Evolutionary conservation across 2,888 invertebrate genomes (phyloP), one percentile per base, ranked within the genome.

Genomic region (Trachelus stipa): DNA sequence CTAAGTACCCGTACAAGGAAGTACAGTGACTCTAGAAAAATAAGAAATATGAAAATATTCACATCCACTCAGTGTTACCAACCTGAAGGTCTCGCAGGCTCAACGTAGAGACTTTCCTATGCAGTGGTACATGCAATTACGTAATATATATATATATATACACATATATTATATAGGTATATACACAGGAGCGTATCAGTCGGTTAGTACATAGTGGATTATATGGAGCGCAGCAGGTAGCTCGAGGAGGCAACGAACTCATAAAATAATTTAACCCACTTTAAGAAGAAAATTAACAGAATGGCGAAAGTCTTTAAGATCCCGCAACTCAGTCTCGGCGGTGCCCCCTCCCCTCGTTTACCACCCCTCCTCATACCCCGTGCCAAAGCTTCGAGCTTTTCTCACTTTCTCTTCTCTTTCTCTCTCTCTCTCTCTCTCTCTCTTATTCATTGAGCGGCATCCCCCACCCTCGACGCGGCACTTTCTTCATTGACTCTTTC

Each of bases 401-500:
- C 74, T 80, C 79, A 79, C 80, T 68, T 78, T 75, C 81, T 79
- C 75, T 79, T 78, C 76, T 80, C 83, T 84, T 83, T 85, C 83
- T 75, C 83, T 34, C 34, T 34, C 34, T 34, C 35, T 79, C 71
- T 75, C 73, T 75, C 69, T 76, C 77, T 75, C 73, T 84, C 88
- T 87, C 87, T 89, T 89, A 91, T 90, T 91, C 91, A 91, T 91
- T 91, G 91, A 91, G 91, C 87, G 88, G 81, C 81, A 82, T 68
- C 83, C 83, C 82, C 81, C 80, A 80, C 34, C 76, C 80, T 81
- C 76, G 80, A 79, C 82, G 82, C 85, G 83, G 85, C 83, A 89
- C 89, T 90, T 91, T 91, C 91, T 91, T 90, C 91, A 91, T 91
- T 91, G 91, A 91, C 90, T 91, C 91, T 91, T 91, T 91, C 91